These are phyloP conservation scores for Taeniopygia guttata DNA, from an alignment of 2,797 vertebrate species.

Conservation along the genomic window DNA sequence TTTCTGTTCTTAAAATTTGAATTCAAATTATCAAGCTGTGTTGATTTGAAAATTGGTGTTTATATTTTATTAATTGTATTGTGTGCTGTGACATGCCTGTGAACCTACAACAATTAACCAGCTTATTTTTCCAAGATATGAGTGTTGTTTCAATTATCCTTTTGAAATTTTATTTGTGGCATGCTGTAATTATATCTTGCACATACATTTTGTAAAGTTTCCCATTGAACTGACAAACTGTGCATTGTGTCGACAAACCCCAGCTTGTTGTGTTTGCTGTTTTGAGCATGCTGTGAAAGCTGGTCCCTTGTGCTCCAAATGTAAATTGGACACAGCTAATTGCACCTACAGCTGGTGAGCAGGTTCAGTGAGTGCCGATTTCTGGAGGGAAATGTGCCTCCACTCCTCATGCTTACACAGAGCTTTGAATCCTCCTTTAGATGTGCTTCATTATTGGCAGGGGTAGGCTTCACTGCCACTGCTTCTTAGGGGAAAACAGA, in stretches of 20 bases:
- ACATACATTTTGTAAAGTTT: conserved; percentile 25
- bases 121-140: conserved; percentile 12
- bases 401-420: not conserved
- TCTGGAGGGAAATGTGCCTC: conserved; percentile 16
- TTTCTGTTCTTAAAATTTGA: not conserved
- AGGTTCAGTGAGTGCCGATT: not conserved
- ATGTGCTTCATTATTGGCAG: not conserved
- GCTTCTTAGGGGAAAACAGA: not conserved
- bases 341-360: conserved; percentile 24
- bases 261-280: conserved; percentile 30
- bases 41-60: conserved; percentile 53
- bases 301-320: conserved; percentile 35
- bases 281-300: conserved; percentile 22
- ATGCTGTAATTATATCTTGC: conserved; percentile 35
- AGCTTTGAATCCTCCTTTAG: conserved; percentile 3
- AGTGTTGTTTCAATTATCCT: conserved; percentile 26
- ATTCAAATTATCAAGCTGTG: conserved; percentile 29
- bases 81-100: not conserved
- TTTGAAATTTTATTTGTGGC: conserved; percentile 39
- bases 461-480: not conserved
- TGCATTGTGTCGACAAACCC: not conserved
- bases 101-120: conserved; percentile 25
- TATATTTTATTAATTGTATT: conserved; percentile 35
- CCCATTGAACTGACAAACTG: conserved; percentile 14
- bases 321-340: conserved; percentile 56